Percentiles rank a stretch among this genome's conserved stretches.
Evolutionary conservation across 2,888 invertebrate species (phyloP).

Genomic region (Caenorhabditis panamensis): DNA sequence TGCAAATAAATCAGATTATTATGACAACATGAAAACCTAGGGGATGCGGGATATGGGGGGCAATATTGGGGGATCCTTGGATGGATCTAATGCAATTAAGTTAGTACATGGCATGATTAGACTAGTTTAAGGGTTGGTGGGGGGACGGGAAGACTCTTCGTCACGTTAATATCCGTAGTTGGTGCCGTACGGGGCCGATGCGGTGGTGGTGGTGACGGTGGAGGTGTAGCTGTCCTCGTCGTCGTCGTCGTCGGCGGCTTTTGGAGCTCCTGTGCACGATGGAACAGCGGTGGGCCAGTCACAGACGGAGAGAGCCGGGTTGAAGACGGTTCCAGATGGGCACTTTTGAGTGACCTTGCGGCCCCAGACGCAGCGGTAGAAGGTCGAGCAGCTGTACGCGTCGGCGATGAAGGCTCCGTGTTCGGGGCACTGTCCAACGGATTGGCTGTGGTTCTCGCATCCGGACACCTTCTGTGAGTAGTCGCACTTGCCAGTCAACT

Average conservation of each 20-base stretch:
- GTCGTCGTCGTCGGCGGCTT: slow-evolving; percentile 9
- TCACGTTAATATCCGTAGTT: slow-evolving; percentile 48
- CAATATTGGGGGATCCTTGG: not conserved
- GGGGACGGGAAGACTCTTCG: slow-evolving; percentile 42
- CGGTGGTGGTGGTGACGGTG: slow-evolving; percentile 2
- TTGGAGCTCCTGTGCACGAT: slow-evolving; percentile 32
- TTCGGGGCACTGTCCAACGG: slow-evolving; percentile 39
- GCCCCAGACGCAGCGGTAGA: slow-evolving; percentile 78
- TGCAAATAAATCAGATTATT: slow-evolving; percentile 66
- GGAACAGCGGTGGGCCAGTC: slow-evolving; percentile 73
- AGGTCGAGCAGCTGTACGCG: slow-evolving; percentile 67
- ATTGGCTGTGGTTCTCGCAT: slow-evolving; percentile 55
- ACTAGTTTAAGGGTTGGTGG: slow-evolving; percentile 20
- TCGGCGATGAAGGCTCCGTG: slow-evolving; percentile 74
- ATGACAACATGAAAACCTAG: slow-evolving; percentile 60
- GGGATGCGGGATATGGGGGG: slow-evolving; percentile 24
- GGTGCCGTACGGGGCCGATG: slow-evolving; percentile 32
- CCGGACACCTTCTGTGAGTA: slow-evolving; percentile 72
- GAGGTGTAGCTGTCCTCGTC: too few species aligned
- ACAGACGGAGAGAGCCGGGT: slow-evolving; percentile 75
- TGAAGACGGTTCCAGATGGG: slow-evolving; percentile 75
- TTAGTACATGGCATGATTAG: slow-evolving; percentile 36
- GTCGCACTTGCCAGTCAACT: slow-evolving; percentile 71
- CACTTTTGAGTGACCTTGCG: slow-evolving; percentile 70
- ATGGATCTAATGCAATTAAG: slow-evolving; percentile 30